Base-by-base conservation (phyloP, 2,113 vertebrate species). In the Trachemys scripta region DNA sequence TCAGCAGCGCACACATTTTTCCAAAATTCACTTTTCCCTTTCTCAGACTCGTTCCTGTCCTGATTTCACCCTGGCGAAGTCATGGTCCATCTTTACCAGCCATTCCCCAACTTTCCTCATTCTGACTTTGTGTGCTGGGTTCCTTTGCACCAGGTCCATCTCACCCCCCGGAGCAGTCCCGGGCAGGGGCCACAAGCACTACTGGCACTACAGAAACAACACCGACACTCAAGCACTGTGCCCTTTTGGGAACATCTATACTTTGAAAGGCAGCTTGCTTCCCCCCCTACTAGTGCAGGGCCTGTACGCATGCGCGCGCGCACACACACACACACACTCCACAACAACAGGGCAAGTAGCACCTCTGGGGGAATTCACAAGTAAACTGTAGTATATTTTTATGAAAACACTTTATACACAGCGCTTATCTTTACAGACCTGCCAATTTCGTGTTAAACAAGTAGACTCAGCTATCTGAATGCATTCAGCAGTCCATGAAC, bases 401-500 rank as follows among this genome's bases (percentile, higher is more conserved):
- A 27, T 25, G 75, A 45, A n/a, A 95, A 31, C 0, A 0, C 10
- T 81, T 84, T 79, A 42, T 8, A 27, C 0, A 0, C 22, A 5
- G 24, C 0, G 9, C 12, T 81, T 25, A 7, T 17, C 78, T 20
- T 45, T 49, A n/a, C 24, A 0, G 2, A 1, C 9, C 0, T 1
- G 1, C 22, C 11, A 0, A 2, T 65, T 49, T 8, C 31, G 56
- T 85, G 20, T 8, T 1, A 5, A 35, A 1, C 80, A 84, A 20
- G 9, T 3, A 12, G 29, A 8, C 10, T 10, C 65, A 75, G 57
- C 80, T 45, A 29, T 10, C n/a, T 9, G 42, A 27, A 65, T 42
- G 17, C 0, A 0, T 42, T 35, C 1, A 0, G 69, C 83, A 80
- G 10, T 78, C 81, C 7, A 29, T 1, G 49, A 62, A 35, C 19